Evolutionary conservation across 2,797 vertebrate species (phyloP).

Genomic region (Melanotaenia maccullochi): DNA sequence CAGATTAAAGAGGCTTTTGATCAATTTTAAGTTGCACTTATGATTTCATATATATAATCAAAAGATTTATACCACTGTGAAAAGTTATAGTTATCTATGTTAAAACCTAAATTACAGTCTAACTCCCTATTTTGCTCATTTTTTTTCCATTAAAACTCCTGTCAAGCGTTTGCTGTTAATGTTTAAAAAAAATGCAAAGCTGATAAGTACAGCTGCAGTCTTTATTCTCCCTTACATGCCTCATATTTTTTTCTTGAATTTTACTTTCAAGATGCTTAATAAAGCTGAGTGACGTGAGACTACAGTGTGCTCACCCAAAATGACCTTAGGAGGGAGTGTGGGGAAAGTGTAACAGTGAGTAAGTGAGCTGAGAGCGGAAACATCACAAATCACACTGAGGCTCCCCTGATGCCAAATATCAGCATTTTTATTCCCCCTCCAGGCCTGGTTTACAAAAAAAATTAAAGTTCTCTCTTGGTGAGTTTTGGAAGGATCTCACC

Average conservation of each 20-base stretch:
- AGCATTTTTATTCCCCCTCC: slow-evolving; percentile 55
- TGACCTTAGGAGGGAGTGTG: slow-evolving; percentile 47
- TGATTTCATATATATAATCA: neutral
- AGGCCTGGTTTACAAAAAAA: slow-evolving; percentile 36
- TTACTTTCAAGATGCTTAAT: slow-evolving; percentile 5
- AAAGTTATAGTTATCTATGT: neutral
- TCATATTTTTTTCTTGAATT: slow-evolving; percentile 24
- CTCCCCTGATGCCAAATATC: slow-evolving; percentile 58
- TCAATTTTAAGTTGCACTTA: neutral
- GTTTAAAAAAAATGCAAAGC: neutral
- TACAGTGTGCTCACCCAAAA: slow-evolving; percentile 63
- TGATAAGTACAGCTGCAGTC: neutral
- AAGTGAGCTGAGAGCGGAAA: slow-evolving; percentile 47
- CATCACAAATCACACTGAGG: slow-evolving; percentile 58
- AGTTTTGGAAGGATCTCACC: slow-evolving; percentile 71
- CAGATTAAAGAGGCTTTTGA: neutral
- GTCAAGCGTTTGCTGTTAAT: neutral
- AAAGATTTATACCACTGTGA: neutral
- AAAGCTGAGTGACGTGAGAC: slow-evolving; percentile 48
- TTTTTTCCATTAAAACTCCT: neutral
- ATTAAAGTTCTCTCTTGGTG: slow-evolving; percentile 37
- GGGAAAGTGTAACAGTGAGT: slow-evolving; percentile 49
- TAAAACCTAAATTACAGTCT: neutral
- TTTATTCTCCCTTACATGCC: slow-evolving; percentile 19
- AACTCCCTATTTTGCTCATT: neutral